Evolutionary conservation across 2,113 vertebrate species (phyloP).

Genomic region (Trichechus manatus): DNA sequence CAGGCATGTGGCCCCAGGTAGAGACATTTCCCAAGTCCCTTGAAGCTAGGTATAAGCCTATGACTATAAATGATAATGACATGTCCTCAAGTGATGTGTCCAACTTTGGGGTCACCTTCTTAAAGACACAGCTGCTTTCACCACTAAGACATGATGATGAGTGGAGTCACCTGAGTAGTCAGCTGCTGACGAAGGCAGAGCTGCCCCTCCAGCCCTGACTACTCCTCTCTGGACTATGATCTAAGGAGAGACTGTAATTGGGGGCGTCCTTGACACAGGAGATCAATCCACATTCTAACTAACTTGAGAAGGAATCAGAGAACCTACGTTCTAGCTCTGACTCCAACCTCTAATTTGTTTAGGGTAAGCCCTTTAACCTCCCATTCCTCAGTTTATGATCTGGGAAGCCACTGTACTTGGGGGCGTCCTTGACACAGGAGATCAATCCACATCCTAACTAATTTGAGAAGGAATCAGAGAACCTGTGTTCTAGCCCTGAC

Average conservation of each 20-base stretch:
- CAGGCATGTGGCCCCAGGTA: not conserved
- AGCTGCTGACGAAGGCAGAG: not conserved
- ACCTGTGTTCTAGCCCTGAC: not conserved
- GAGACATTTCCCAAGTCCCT: not conserved
- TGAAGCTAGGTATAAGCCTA: not conserved
- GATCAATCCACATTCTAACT: not conserved
- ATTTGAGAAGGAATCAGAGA: not conserved
- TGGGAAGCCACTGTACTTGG: not conserved
- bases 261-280: not conserved
- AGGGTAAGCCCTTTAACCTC: not conserved
- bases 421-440: not conserved
- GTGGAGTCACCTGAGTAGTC: not conserved
- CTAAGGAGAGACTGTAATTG: not conserved
- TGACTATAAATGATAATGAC: not conserved
- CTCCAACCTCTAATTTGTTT: not conserved
- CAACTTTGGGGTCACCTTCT: not conserved
- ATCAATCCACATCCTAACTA: not conserved
- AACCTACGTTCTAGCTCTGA: not conserved
- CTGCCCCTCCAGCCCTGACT: not conserved
- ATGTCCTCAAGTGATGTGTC: not conserved
- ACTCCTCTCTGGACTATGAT: not conserved
- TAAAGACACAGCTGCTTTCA: not conserved
- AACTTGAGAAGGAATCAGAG: not conserved
- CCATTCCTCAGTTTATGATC: not conserved
- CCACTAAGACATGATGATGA: not conserved